Evolutionary conservation across 1,140 invertebrate species (phyloP).

Genomic region (Drosophila quadrilineata): DNA sequence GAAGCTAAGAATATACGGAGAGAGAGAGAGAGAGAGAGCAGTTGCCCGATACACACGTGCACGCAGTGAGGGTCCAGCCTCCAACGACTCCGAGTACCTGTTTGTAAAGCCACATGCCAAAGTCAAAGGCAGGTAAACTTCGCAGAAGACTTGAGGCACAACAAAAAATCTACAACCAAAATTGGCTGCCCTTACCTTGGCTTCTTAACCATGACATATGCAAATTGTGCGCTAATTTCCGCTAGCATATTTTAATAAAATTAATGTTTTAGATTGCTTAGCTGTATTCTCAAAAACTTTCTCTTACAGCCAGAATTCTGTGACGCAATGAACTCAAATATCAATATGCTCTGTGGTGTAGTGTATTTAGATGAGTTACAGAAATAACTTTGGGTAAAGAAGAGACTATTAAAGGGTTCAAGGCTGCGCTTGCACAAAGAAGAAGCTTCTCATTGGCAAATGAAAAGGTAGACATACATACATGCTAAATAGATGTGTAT

Average conservation of each 20-base stretch:
- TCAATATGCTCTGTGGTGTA: neutral
- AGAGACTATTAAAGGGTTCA: conserved; percentile 63
- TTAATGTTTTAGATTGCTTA: too few relatives aligned
- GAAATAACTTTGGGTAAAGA: conserved; percentile 66
- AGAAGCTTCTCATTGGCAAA: conserved; percentile 30
- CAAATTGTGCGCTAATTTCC: too few relatives aligned
- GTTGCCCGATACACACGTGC: neutral
- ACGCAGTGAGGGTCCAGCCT: conserved; percentile 34
- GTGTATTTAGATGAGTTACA: conserved; percentile 46
- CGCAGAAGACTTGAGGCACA: neutral
- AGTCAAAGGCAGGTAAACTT: conserved; percentile 31
- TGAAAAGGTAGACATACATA: conserved; percentile 1
- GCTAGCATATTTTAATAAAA: too few relatives aligned
- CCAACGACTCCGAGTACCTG: conserved; percentile 41
- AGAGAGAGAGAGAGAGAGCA: neutral
- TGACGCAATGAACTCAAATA: too few relatives aligned
- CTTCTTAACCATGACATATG: too few relatives aligned
- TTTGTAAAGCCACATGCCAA: conserved; percentile 53
- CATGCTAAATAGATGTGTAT: too few relatives aligned
- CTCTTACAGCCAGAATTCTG: neutral
- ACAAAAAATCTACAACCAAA: neutral
- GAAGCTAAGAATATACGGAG: neutral
- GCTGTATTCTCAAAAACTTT: too few relatives aligned
- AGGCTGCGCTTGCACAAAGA: conserved; percentile 41
- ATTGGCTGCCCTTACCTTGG: conserved; percentile 25